Evolutionary conservation across 2,888 invertebrate species (phyloP).

Genomic region (Cetonia aurata): DNA sequence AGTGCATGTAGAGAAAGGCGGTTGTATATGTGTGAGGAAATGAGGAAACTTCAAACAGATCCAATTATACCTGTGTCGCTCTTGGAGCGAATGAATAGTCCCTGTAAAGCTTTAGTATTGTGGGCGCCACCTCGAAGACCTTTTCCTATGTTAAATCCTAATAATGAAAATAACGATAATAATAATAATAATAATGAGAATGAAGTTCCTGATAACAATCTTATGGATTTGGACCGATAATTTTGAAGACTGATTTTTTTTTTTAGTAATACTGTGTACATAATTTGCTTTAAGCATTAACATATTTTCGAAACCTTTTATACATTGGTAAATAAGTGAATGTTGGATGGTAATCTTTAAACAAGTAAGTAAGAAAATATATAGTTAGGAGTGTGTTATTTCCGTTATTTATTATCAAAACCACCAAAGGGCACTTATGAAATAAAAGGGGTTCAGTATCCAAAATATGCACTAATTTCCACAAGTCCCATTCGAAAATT

Average conservation of each 20-base stretch:
- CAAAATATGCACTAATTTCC: too few relatives aligned
- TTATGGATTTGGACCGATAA: conserved; percentile 54
- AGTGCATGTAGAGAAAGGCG: conserved; percentile 60
- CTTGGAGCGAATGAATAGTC: conserved; percentile 75
- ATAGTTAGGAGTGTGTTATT: too few relatives aligned
- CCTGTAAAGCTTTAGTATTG: conserved; percentile 83
- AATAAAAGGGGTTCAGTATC: too few relatives aligned
- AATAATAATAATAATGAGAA: conserved; percentile 67
- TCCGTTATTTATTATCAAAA: too few relatives aligned
- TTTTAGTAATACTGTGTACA: conserved; percentile 3
- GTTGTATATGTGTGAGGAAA: conserved; percentile 77
- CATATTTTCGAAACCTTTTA: conserved; percentile 14
- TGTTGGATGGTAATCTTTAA: neutral
- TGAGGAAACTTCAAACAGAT: conserved; percentile 75
- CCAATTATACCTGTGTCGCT: conserved; percentile 77
- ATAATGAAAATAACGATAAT: conserved; percentile 62
- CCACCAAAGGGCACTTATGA: too few relatives aligned
- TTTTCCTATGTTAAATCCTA: conserved; percentile 42
- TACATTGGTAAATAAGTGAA: neutral
- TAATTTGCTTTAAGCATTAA: conserved; percentile 22
- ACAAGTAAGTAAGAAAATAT: conserved; percentile 12
- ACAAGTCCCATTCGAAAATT: too few relatives aligned
- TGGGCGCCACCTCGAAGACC: conserved; percentile 77
- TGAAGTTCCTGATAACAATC: conserved; percentile 64
- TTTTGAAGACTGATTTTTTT: conserved; percentile 27